Evolutionary conservation across 2,113 vertebrate species (phyloP).

Genomic region (Vidua chalybeata): DNA sequence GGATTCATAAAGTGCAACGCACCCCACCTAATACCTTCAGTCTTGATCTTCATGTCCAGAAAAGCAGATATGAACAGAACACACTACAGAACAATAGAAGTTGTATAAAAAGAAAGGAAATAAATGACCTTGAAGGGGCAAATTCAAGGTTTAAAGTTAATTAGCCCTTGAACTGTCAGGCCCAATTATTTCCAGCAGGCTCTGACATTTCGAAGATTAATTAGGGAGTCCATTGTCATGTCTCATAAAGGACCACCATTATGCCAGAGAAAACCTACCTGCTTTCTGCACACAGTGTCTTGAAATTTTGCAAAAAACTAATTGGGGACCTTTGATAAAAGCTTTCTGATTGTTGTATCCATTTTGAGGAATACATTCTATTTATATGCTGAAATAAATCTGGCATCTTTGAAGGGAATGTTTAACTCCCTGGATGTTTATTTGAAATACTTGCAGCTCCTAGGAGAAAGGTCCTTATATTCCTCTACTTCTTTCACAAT

Average conservation of each 20-base stretch:
- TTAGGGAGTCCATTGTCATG: conserved; percentile 68
- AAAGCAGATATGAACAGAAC: not conserved
- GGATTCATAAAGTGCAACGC: not conserved
- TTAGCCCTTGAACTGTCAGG: conserved; percentile 75
- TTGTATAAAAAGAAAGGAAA: conserved; percentile 28
- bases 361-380: conserved; percentile 7
- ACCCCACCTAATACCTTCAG: not conserved
- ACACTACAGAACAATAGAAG: not conserved
- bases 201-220: conserved; percentile 77
- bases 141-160: conserved; percentile 68
- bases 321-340: not conserved
- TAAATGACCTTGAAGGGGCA: conserved; percentile 53
- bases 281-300: not conserved
- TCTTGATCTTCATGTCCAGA: not conserved
- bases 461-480: not conserved
- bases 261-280: conserved; percentile 37
- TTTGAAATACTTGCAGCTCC: not conserved
- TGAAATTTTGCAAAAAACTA: conserved; percentile 7
- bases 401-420: not conserved
- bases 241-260: conserved; percentile 52
- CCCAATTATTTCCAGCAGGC: conserved; percentile 68
- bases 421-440: not conserved
- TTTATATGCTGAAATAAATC: not conserved
- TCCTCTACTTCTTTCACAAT: not conserved
- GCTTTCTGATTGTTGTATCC: not conserved